A percentile compares a stretch with the other conserved stretches of the same genome.
phyloP scores from a whole-genome alignment of 2,888 invertebrate species.

The Drosophila leonis region DNA sequence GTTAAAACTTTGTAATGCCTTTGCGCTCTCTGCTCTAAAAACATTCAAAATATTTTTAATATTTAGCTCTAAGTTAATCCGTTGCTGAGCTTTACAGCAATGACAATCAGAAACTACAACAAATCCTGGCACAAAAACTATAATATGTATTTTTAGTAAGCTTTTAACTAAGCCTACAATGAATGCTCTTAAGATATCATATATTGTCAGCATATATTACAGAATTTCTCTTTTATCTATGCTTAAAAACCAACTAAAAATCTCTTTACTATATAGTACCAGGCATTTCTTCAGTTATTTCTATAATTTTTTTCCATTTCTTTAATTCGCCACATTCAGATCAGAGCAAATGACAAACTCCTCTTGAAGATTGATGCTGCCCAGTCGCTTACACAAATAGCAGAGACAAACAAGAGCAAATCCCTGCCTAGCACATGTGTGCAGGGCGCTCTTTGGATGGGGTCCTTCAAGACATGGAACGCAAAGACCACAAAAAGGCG shows the following conservation, averaged over 20 bases:
- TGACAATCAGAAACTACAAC: no score
- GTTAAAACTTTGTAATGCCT: no score
- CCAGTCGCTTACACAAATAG: conserved; percentile 40
- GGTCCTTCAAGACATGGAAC: not conserved
- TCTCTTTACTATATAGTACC: not conserved
- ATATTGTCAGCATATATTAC: no score
- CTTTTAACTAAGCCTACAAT: no score
- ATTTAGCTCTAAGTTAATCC: no score
- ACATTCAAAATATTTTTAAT: no score
- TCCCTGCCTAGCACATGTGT: conserved; percentile 36
- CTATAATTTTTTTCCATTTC: not conserved
- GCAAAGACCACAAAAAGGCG: conserved; percentile 58
- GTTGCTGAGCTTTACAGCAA: no score
- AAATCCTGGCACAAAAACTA: no score
- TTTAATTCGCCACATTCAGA: conserved; percentile 21
- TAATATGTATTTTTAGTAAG: no score
- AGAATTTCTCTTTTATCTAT: no score
- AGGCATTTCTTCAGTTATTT: not conserved
- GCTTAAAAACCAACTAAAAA: not conserved
- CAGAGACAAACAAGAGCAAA: conserved; percentile 35
- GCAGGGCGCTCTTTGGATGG: not conserved
- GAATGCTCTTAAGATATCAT: no score
- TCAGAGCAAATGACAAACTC: conserved; percentile 23
- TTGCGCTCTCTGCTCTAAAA: no score
- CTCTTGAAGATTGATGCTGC: conserved; percentile 49